Percentiles rank a stretch among this genome's conserved stretches.
phyloP scores from a whole-genome alignment of 2,797 vertebrate genomes.

The Phataginus tricuspis region DNA sequence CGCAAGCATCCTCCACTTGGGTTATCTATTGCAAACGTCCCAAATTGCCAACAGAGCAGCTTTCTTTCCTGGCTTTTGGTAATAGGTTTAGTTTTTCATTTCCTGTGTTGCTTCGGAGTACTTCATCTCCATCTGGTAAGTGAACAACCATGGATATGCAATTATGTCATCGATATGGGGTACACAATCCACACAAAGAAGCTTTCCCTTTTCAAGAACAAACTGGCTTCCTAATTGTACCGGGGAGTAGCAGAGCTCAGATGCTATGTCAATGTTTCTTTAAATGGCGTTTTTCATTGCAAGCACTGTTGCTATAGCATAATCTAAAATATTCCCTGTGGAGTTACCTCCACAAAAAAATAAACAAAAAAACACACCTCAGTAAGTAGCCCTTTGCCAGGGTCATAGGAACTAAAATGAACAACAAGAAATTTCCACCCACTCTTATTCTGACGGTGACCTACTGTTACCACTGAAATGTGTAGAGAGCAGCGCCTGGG shows the following conservation, averaged over 20 bases:
- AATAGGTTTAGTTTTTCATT: neutral
- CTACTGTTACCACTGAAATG: constrained; percentile 84
- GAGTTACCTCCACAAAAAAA: constrained; percentile 83
- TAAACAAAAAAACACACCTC: constrained; percentile 84
- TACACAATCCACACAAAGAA: neutral
- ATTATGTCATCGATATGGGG: neutral
- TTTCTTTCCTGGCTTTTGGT: constrained; percentile 6
- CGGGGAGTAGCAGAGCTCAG: constrained; percentile 57
- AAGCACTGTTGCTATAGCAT: constrained; percentile 76
- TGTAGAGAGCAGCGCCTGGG: constrained; percentile 75
- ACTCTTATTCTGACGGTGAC: constrained; percentile 81
- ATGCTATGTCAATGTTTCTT: constrained; percentile 72
- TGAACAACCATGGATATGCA: neutral
- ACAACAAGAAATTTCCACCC: constrained; percentile 69
- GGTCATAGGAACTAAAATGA: constrained; percentile 84
- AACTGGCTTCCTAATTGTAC: constrained; percentile 54
- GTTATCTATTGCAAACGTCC: neutral
- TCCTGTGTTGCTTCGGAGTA: constrained; percentile 38
- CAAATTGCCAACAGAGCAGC: neutral
- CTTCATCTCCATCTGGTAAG: constrained; percentile 42
- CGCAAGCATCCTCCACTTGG: neutral
- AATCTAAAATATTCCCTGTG: constrained; percentile 82
- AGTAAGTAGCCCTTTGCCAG: constrained; percentile 83
- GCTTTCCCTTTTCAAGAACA: constrained; percentile 57
- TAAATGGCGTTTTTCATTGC: constrained; percentile 79